Percentiles rank a stretch among this genome's conserved stretches.
Evolutionary conservation across 2,797 vertebrate genomes (phyloP).

Genomic region (Alosa sapidissima): DNA sequence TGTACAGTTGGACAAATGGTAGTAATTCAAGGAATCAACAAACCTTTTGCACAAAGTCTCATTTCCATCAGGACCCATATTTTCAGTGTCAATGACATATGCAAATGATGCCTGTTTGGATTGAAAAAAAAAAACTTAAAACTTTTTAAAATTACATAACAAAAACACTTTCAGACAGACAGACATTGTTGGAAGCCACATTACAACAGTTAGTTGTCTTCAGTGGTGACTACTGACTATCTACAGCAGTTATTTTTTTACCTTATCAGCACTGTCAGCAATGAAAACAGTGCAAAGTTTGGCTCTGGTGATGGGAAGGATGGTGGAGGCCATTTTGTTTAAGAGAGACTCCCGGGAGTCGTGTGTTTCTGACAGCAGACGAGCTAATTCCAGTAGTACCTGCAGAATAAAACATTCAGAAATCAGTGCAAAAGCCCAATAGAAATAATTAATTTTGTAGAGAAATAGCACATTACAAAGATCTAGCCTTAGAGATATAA

Average conservation of each 20-base stretch:
- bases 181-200: not conserved
- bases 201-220: not conserved
- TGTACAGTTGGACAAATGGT: not conserved
- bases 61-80: constrained; percentile 44
- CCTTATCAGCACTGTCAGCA: constrained; percentile 67
- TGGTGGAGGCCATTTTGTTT: constrained; percentile 86
- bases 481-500: not conserved
- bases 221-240: not conserved
- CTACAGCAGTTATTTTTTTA: not conserved
- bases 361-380: constrained; percentile 85
- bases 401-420: constrained; percentile 44
- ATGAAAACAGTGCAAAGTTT: constrained; percentile 88
- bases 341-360: constrained; percentile 82
- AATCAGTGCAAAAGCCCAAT: not conserved
- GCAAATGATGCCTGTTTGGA: constrained; percentile 50
- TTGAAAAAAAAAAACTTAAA: not conserved
- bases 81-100: constrained; percentile 61
- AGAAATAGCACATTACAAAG: not conserved
- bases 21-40: not conserved
- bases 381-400: constrained; percentile 86
- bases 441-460: not conserved
- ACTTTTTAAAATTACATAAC: not conserved
- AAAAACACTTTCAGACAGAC: not conserved
- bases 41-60: constrained; percentile 49
- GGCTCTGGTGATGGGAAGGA: constrained; percentile 87